Evolutionary conservation across 2,888 invertebrate genomes (phyloP).

Genomic region (Ennomos erosarius): DNA sequence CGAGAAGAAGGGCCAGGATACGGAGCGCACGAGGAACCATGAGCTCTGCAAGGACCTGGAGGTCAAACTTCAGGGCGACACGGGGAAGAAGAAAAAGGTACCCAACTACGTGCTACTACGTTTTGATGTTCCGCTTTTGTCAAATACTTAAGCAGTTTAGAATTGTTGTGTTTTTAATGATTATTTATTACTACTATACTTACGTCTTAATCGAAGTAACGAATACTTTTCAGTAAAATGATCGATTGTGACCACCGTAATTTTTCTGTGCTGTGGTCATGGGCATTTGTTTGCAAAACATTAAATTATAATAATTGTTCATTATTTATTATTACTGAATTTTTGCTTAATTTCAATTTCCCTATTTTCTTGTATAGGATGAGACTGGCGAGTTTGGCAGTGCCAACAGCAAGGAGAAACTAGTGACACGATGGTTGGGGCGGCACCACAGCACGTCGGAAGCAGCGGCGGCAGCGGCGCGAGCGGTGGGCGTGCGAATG

Average conservation of each 20-base stretch:
- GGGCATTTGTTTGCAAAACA: too few relatives aligned
- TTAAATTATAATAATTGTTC: too few relatives aligned
- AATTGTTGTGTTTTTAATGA: too few relatives aligned
- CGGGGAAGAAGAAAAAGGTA: conserved; percentile 70
- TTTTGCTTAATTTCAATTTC: neutral
- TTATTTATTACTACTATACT: too few relatives aligned
- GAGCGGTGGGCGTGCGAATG: conserved; percentile 41
- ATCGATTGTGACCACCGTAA: too few relatives aligned
- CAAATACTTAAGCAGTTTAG: too few relatives aligned
- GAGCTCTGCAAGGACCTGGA: conserved; percentile 74
- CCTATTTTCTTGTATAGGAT: conserved; percentile 41
- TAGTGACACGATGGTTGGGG: conserved; percentile 86
- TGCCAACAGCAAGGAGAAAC: conserved; percentile 82
- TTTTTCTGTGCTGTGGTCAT: too few relatives aligned
- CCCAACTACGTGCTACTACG: too few relatives aligned
- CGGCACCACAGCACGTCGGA: conserved; percentile 59
- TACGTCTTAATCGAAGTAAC: too few relatives aligned
- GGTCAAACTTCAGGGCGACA: conserved; percentile 68
- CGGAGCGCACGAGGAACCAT: conserved; percentile 57
- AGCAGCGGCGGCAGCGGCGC: conserved; percentile 36
- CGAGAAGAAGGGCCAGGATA: conserved; percentile 63
- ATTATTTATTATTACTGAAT: neutral
- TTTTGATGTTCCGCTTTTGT: too few relatives aligned
- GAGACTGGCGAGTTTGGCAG: conserved; percentile 71
- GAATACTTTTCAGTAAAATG: too few relatives aligned